These are phyloP conservation scores for Hippocampus kuda DNA, from an alignment of 2,797 vertebrate genomes.

Conservation along the genomic window DNA sequence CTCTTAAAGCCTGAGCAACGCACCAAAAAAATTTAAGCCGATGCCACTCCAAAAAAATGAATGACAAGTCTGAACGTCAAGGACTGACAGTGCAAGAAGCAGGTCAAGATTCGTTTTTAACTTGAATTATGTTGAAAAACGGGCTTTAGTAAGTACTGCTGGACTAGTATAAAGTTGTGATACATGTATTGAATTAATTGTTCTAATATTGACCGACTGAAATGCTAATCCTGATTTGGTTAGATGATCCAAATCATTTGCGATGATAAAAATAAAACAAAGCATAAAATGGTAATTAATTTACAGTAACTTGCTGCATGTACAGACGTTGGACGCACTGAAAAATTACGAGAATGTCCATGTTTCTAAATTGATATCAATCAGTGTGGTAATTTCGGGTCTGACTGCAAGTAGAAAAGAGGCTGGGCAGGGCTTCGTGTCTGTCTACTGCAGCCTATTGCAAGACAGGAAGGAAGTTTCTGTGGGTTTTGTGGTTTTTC, in stretches of 20 bases:
- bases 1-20: conserved; percentile 4
- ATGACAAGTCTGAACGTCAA: neutral
- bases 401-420: neutral
- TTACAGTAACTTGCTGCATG: neutral
- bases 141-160: neutral
- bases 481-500: conserved; percentile 47
- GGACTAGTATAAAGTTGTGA: too few relatives aligned
- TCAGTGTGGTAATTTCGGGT: neutral
- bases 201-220: too few relatives aligned
- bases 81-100: neutral
- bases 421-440: neutral
- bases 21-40: conserved; percentile 9
- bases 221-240: too few relatives aligned
- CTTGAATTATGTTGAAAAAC: neutral
- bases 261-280: too few relatives aligned
- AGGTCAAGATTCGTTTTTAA: neutral
- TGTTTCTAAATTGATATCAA: neutral
- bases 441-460: neutral
- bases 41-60: conserved; percentile 28
- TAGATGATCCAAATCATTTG: too few relatives aligned
- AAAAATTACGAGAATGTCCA: neutral
- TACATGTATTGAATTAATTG: too few relatives aligned
- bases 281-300: neutral
- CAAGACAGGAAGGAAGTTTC: conserved; percentile 30
- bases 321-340: neutral